Evolutionary conservation across 37 sponge, comb jelly and placozoan genomes (phyloP), one percentile per base, ranked within the genome.

Genomic region (Corticium candelabrum): DNA sequence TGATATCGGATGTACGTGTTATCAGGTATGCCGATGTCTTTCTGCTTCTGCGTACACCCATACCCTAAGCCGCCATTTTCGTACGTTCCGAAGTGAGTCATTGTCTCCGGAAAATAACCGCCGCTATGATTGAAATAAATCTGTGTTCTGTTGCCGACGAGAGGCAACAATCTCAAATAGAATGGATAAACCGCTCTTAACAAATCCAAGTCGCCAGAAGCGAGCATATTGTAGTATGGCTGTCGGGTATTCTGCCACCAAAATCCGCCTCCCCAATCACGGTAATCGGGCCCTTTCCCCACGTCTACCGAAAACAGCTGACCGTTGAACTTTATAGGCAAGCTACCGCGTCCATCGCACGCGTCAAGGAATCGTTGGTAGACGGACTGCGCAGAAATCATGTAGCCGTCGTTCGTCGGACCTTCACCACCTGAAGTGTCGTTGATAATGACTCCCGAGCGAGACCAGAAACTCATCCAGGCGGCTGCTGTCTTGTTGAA

Each of bases 121-220:
- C 62, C 62, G 62, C 62, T 50, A 21, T 50, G 62, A 50, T 50
- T 50, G 62, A 50, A 50, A 50, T 50, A 50, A 27, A 50, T 50
- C 62, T 50, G 11, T 21, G 62, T 50, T 50, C 62, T 11, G 21
- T 21, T 21, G 11, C 21, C 15, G 21, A 50, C 62, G 62, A 50
- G 62, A 27, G 62, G 62, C 62, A 50, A 50, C 62, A 50, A 21
- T 50, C 21, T 50, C 62, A 50, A 11, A 21, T 50, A 50, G 62
- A 50, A 50, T 21, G 11, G 62, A 50, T 50, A 50, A 21, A 50
- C 11, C 11, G 15, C 21, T 11, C 62, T 11, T 21, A 50, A 50
- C 62, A 50, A 27, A 21, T 50, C 62, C 15, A 50, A 21, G 62
- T 50, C 62, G 62, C 62, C 62, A 11, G 62, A 50, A 50, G 62